These are phyloP conservation scores for Oasisia sp. DNA, from an alignment of 2,888 invertebrate genomes.

Conservation along the genomic window DNA sequence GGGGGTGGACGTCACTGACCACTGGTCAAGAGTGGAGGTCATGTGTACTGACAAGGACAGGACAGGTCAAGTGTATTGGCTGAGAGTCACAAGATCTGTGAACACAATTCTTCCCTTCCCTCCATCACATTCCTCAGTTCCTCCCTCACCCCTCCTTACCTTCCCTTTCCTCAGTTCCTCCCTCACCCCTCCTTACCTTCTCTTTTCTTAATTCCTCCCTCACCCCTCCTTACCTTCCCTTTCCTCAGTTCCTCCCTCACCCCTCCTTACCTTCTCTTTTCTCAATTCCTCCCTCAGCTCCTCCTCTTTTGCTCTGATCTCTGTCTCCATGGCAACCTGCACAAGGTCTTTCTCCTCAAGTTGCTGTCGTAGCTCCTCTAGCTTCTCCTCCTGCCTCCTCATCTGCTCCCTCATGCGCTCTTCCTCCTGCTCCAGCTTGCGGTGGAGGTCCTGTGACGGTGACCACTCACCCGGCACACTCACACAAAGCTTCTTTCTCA, in stretches of 20 bases:
- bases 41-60: no score
- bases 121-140: no score
- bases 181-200: no score
- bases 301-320: conserved; percentile 43
- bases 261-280: conserved; percentile 43
- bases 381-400: conserved; percentile 44
- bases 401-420: conserved; percentile 33
- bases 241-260: conserved; percentile 43
- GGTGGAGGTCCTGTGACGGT: conserved; percentile 42
- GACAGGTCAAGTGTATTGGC: no score
- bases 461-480: neutral
- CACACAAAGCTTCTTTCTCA: neutral
- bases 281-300: conserved; percentile 27
- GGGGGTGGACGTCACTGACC: no score
- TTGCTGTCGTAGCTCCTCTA: neutral
- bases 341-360: conserved; percentile 44
- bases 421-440: conserved; percentile 46
- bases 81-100: no score
- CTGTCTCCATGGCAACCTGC: conserved; percentile 42
- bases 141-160: no score
- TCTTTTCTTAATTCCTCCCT: no score
- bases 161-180: no score
- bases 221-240: neutral
- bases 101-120: no score
- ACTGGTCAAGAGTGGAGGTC: no score